Conservation (phyloP, 2,888 invertebrate species). For the Drosophila buzzatii region DNA sequence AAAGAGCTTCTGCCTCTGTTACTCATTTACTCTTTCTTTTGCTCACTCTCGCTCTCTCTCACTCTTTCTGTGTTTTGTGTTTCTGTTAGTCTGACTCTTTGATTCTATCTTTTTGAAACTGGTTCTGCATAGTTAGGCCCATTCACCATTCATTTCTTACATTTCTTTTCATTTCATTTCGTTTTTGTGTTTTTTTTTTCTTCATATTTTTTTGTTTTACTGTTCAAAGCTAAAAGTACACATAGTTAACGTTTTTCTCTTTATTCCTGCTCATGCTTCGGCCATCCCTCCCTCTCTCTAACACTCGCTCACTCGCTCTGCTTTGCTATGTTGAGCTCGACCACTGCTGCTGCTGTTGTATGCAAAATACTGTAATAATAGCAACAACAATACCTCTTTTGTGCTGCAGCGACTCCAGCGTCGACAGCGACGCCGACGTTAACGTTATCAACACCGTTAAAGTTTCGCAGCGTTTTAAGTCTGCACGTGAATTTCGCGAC, state of each 20-base stretch:
- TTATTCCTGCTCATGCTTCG: constrained; percentile 5
- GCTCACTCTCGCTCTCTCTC: neutral
- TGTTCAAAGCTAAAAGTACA: constrained; percentile 43
- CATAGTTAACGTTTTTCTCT: constrained; percentile 40
- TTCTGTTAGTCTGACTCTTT: constrained; percentile 16
- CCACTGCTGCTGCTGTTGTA: constrained; percentile 34
- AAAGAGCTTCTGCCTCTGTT: neutral
- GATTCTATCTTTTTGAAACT: constrained; percentile 42
- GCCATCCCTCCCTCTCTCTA: neutral
- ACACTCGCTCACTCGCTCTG: neutral
- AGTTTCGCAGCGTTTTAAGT: constrained; percentile 53
- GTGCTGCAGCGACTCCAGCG: constrained; percentile 27
- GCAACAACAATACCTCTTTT: constrained; percentile 41
- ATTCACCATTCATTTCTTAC: constrained; percentile 54
- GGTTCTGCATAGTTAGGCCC: constrained; percentile 56
- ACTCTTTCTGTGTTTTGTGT: constrained; percentile 1
- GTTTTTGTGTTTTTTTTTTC: neutral
- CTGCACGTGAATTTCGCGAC: constrained; percentile 63
- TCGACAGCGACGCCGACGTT: constrained; percentile 12
- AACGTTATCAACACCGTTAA: constrained; percentile 54
- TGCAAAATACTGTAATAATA: constrained; percentile 59
- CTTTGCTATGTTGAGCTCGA: constrained; percentile 8
- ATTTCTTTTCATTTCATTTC: constrained; percentile 50
- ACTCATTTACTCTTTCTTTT: neutral
- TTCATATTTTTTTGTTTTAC: constrained; percentile 24